Evolutionary conservation across 2,888 invertebrate species (phyloP).

Genomic region (Thalpophila matura): DNA sequence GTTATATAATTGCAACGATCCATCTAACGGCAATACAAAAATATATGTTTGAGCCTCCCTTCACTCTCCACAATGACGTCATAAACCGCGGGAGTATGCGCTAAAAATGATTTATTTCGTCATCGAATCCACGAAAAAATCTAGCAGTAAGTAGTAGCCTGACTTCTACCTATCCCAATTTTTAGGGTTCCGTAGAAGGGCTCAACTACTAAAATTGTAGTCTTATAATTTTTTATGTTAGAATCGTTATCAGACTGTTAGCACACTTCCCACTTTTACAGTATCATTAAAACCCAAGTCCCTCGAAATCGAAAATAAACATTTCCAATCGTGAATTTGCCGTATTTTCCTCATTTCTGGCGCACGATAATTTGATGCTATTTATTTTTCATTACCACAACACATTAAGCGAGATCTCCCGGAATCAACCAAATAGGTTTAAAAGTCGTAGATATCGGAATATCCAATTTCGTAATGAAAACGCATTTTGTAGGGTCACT

Average conservation of each 20-base stretch:
- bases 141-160: no score
- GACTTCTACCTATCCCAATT: no score
- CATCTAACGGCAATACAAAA: no score
- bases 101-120: no score
- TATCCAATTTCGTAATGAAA: constrained; percentile 52
- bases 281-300: constrained; percentile 30
- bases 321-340: not conserved
- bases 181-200: no score
- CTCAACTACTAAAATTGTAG: no score
- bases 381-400: constrained; percentile 52
- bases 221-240: constrained; percentile 17
- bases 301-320: constrained; percentile 42
- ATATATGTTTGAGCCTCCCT: no score
- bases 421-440: constrained; percentile 27
- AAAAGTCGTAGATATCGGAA: constrained; percentile 20
- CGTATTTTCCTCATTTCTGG: constrained; percentile 1
- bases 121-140: no score
- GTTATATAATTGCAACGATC: no score
- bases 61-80: no score
- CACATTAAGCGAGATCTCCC: constrained; percentile 29
- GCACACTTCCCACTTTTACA: constrained; percentile 33
- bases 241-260: constrained; percentile 25
- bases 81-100: no score
- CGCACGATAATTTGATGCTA: constrained; percentile 13
- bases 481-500: constrained; percentile 61